Conservation (phyloP, 2,797 vertebrate species). For the Sphenopsis melanotis region DNA sequence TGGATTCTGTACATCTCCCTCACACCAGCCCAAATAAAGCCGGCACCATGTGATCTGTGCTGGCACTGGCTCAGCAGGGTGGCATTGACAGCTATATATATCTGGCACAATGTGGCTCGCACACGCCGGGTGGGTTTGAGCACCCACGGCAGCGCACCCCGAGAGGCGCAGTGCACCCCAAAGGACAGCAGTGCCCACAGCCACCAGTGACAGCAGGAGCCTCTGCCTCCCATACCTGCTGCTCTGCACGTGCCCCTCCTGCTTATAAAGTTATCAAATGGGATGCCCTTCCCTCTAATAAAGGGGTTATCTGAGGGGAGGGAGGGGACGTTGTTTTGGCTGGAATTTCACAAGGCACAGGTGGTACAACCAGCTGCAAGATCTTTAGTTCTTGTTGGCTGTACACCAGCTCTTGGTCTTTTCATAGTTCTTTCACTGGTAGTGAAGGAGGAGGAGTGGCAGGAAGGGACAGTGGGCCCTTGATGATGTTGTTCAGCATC, state of each 20-base stretch:
- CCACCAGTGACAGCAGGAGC: not conserved
- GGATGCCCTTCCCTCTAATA: conserved; percentile 63
- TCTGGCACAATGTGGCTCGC: conserved; percentile 55
- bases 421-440: conserved; percentile 79
- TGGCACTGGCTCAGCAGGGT: conserved; percentile 55
- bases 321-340: conserved; percentile 80
- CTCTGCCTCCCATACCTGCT: not conserved
- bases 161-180: not conserved
- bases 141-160: not conserved
- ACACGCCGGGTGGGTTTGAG: not conserved
- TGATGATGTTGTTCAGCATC: conserved; percentile 74
- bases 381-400: conserved; percentile 83
- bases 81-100: conserved; percentile 56
- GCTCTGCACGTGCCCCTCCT: not conserved
- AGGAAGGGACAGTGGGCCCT: conserved; percentile 80
- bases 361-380: conserved; percentile 82
- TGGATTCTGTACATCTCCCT: conserved; percentile 57
- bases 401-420: conserved; percentile 80
- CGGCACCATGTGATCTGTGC: not conserved
- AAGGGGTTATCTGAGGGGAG: conserved; percentile 69
- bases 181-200: not conserved
- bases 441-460: conserved; percentile 75
- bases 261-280: conserved; percentile 61
- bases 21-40: conserved; percentile 61
- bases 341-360: conserved; percentile 82